Conservation (phyloP, 2,888 invertebrate genomes). For the Nineta flava region DNA sequence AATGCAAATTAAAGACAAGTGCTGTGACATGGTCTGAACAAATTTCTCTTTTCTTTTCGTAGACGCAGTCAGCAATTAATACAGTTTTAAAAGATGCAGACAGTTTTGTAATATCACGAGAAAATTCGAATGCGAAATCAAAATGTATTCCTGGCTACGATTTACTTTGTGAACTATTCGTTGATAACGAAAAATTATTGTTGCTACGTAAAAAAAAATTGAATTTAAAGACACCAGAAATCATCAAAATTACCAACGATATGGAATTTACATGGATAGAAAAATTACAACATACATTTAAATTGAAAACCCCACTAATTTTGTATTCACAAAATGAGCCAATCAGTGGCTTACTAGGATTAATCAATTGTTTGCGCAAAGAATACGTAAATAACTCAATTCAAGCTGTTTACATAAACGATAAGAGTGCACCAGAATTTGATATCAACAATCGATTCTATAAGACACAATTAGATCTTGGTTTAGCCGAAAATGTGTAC, state of each 20-base stretch:
- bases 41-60: too few species aligned
- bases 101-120: constrained; percentile 44
- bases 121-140: constrained; percentile 31
- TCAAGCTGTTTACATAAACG: constrained; percentile 45
- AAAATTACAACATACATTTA: constrained; percentile 22
- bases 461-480: constrained; percentile 45
- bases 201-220: constrained; percentile 27
- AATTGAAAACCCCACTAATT: constrained; percentile 37
- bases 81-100: constrained; percentile 25
- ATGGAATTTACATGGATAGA: constrained; percentile 36
- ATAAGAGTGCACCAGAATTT: constrained; percentile 45
- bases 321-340: constrained; percentile 45
- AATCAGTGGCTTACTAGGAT: constrained; percentile 67
- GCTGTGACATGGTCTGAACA: too few species aligned
- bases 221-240: constrained; percentile 29
- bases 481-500: constrained; percentile 66
- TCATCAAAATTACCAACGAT: constrained; percentile 27
- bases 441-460: constrained; percentile 47
- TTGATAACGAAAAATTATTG: constrained; percentile 34
- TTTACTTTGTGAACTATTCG: constrained; percentile 32
- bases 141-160: constrained; percentile 29
- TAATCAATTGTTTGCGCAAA: constrained; percentile 70
- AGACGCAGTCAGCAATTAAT: constrained; percentile 27
- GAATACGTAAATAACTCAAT: constrained; percentile 44
- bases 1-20: constrained; percentile 62